A percentile compares a stretch with the other conserved stretches of the same genome.
These are phyloP conservation scores for Chelonus formosanus DNA, from an alignment of 2,888 invertebrate species.

Conservation along the genomic window DNA sequence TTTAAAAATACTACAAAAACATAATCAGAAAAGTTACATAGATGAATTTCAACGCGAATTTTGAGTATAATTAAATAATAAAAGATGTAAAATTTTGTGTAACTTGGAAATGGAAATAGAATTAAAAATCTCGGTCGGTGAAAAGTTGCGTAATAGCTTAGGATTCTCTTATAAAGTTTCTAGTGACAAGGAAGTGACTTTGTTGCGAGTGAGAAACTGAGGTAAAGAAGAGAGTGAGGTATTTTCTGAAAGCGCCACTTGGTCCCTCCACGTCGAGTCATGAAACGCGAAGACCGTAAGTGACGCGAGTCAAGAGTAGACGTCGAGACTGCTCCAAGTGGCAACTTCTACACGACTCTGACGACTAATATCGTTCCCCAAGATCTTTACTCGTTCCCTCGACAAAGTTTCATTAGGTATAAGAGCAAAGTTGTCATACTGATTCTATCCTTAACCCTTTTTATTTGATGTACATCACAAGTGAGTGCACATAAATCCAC, in stretches of 20 bases:
- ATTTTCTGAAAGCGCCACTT: constrained; percentile 28
- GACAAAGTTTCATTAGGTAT: constrained; percentile 23
- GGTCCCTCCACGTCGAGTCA: constrained; percentile 22
- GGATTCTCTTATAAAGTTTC: no score
- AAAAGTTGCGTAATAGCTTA: background rate
- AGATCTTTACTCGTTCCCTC: constrained; percentile 20
- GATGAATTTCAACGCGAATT: background rate
- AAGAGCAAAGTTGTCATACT: constrained; percentile 27
- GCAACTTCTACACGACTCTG: constrained; percentile 22
- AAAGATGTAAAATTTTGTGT: no score
- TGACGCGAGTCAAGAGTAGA: constrained; percentile 27
- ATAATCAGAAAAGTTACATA: background rate
- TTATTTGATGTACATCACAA: background rate
- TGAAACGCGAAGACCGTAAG: constrained; percentile 24
- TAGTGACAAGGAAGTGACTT: constrained; percentile 8
- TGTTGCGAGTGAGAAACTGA: constrained; percentile 5
- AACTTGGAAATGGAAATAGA: no score
- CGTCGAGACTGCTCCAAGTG: constrained; percentile 24
- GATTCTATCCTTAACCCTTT: constrained; percentile 14
- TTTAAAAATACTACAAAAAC: background rate
- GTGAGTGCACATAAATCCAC: no score
- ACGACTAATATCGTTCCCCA: constrained; percentile 22
- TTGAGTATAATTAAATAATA: no score
- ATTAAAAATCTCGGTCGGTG: background rate
- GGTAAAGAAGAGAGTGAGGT: constrained; percentile 7